Evolutionary conservation across 1,140 invertebrate genomes (phyloP).

Genomic region (Carposina sasakii): DNA sequence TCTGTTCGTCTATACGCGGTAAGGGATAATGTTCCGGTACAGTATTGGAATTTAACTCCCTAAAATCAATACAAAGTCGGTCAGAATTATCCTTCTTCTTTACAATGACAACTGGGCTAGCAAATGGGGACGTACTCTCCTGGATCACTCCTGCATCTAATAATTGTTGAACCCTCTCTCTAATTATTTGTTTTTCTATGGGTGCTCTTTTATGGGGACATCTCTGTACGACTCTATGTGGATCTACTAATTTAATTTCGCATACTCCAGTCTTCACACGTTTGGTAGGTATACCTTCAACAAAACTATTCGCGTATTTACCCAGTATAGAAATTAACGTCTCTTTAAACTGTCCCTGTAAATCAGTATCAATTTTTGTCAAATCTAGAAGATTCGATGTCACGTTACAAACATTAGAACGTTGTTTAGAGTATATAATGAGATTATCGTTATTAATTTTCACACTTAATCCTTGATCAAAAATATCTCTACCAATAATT

Average conservation of each 20-base stretch:
- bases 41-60: slow-evolving; percentile 32
- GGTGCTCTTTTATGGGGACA: slow-evolving; percentile 22
- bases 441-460: slow-evolving; percentile 23
- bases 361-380: slow-evolving; percentile 23
- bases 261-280: slow-evolving; percentile 16
- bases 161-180: slow-evolving; percentile 18
- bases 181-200: slow-evolving; percentile 23
- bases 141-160: slow-evolving; percentile 18
- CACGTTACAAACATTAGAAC: slow-evolving; percentile 10
- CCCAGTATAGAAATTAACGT: slow-evolving; percentile 15
- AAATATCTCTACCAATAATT: slow-evolving; percentile 27
- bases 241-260: slow-evolving; percentile 20
- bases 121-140: slow-evolving; percentile 24
- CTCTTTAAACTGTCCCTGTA: slow-evolving; percentile 13
- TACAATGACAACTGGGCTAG: slow-evolving; percentile 28
- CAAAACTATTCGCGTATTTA: slow-evolving; percentile 18
- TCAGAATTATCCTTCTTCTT: slow-evolving; percentile 29
- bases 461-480: slow-evolving; percentile 15
- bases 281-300: slow-evolving; percentile 9
- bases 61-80: slow-evolving; percentile 1
- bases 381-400: slow-evolving; percentile 10
- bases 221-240: slow-evolving; percentile 16
- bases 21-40: slow-evolving; percentile 63
- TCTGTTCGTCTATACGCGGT: slow-evolving; percentile 61
- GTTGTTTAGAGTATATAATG: slow-evolving; percentile 14